phyloP scores from a whole-genome alignment of 2,888 invertebrate genomes.

The Aporophyla nigra region DNA sequence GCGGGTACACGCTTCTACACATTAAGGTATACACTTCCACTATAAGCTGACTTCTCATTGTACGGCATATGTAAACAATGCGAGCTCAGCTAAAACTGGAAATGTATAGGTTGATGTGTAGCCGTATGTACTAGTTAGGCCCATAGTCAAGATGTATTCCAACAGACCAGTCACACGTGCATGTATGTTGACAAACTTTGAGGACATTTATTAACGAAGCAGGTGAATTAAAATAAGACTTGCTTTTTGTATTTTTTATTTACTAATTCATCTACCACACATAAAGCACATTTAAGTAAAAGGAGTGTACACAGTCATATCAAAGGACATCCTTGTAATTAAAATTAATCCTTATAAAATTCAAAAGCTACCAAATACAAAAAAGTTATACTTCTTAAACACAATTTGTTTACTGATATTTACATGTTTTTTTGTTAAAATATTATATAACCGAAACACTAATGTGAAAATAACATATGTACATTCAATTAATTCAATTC shows the following conservation, averaged over 20 bases:
- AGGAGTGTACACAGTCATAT: constrained; percentile 13
- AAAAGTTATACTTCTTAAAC: background rate
- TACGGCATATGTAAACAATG: too few species aligned
- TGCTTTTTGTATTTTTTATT: background rate
- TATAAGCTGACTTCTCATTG: too few species aligned
- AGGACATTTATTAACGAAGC: background rate
- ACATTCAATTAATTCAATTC: too few species aligned
- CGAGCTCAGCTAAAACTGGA: too few species aligned
- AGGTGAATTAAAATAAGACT: constrained; percentile 4
- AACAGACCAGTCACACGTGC: background rate
- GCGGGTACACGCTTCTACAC: too few species aligned
- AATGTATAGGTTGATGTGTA: too few species aligned
- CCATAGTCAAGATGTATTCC: background rate
- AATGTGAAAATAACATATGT: too few species aligned
- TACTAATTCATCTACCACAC: background rate
- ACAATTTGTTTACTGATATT: too few species aligned
- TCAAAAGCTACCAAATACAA: background rate
- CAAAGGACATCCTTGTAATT: constrained; percentile 13
- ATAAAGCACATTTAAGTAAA: background rate
- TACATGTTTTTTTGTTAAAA: background rate
- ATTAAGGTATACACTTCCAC: too few species aligned
- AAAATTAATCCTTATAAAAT: constrained; percentile 10
- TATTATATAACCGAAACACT: too few species aligned
- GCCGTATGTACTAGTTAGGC: too few species aligned
- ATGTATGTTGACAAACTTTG: background rate